Base-by-base conservation (phyloP, 2,113 vertebrate genomes). In the Ramphastos sulfuratus region DNA sequence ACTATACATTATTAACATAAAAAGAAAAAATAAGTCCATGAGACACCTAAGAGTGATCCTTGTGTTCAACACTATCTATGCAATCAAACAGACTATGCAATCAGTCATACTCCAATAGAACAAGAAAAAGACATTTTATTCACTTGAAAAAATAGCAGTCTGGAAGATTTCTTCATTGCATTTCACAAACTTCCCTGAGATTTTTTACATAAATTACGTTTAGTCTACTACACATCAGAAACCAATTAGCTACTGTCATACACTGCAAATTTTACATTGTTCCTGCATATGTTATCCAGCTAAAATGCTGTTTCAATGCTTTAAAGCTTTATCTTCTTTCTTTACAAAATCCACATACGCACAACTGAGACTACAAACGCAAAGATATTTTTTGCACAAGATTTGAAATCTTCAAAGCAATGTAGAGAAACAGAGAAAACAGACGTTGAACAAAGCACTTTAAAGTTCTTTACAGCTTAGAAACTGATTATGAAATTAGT, bases 131-230 rank as follows among this genome's bases (percentile, higher is more conserved):
- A 85, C 77, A 50, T 95, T 96, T 94, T 93, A 96, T 94, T 96
- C 75, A 95, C 88, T 87, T 95, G 63, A 89, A 96, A 96, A 96
- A 91, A 85, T 72, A 96, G 30, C 75, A 96, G 59, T 93, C 93
- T 55, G 87, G 95, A 97, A 97, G 96, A 96, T 95, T 89, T 97
- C 92, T 96, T 94, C 94, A 95, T 90, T 97, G 90, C 58, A 95
- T 96, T 96, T 92, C 70, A 94, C 87, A 94, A 73, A 96, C 46
- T 90, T 97, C 96, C 96, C 97, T 96, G 95, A 97, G 95, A 74
- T 73, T 87, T 93, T 93, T 85, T 92, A 95, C 91, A 96, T 97
- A 97, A 96, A 96, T 93, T 95, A 97, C 60, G 39, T 73, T 93
- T 73, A 52, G 75, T 90, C 91, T 89, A 90, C 75, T 84, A 92